These are phyloP conservation scores for Pterostichus madidus DNA, from an alignment of 2,888 invertebrate genomes.

Conservation along the genomic window DNA sequence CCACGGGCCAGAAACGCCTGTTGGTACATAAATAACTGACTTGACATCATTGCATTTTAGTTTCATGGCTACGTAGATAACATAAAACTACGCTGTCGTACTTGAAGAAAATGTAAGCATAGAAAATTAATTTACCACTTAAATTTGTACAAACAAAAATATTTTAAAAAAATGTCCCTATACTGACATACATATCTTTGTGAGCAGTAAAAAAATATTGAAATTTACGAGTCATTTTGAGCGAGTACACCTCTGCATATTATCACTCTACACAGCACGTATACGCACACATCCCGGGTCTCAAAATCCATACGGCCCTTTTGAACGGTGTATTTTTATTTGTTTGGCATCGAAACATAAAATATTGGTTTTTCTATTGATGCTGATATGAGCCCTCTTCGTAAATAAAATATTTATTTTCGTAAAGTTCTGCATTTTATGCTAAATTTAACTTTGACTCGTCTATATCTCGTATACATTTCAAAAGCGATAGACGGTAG, in stretches of 20 bases:
- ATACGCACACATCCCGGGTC: background rate
- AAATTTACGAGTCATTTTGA: background rate
- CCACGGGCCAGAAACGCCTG: no score
- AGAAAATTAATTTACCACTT: no score
- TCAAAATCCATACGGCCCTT: conserved; percentile 39
- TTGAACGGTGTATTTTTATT: conserved; percentile 21
- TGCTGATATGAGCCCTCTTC: conserved; percentile 37
- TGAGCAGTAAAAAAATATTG: no score
- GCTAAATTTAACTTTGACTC: conserved; percentile 44
- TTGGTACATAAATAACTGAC: no score
- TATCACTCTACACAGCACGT: conserved; percentile 12
- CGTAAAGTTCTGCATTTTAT: conserved; percentile 41
- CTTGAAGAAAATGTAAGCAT: no score
- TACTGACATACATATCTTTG: no score
- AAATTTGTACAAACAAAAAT: no score
- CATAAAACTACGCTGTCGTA: no score
- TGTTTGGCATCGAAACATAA: conserved; percentile 49
- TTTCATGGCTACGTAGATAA: no score
- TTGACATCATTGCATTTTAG: no score
- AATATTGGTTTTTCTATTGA: conserved; percentile 51
- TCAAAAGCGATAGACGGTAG: background rate
- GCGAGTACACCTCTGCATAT: conserved; percentile 14
- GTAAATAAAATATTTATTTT: conserved; percentile 55
- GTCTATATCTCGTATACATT: conserved; percentile 35
- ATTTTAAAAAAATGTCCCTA: no score